These are phyloP conservation scores for Caenorhabditis auriculariae DNA, from an alignment of 2,888 invertebrate genomes.

Conservation along the genomic window DNA sequence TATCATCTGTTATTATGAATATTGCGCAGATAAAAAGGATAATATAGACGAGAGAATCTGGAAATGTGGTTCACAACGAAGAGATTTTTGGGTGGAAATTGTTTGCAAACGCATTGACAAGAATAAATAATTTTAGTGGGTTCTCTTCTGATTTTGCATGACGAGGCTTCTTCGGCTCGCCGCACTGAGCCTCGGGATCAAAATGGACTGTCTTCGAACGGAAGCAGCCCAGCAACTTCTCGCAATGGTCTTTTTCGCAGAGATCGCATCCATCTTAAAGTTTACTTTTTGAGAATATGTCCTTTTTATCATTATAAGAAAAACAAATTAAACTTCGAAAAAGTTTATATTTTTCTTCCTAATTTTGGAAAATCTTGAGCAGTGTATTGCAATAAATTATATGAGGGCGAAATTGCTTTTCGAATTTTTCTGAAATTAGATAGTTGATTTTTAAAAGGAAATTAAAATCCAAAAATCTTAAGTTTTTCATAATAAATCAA, in stretches of 20 bases:
- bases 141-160: conserved; percentile 33
- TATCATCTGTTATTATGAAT: too few species aligned
- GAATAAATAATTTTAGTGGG: conserved; percentile 13
- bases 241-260: conserved; percentile 57
- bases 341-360: neutral
- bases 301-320: too few species aligned
- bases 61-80: too few species aligned
- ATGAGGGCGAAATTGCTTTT: neutral
- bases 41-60: too few species aligned
- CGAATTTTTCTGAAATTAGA: neutral
- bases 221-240: conserved; percentile 58
- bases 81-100: too few species aligned
- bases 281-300: too few species aligned
- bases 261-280: conserved; percentile 61
- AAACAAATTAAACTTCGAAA: neutral
- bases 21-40: too few species aligned
- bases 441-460: neutral
- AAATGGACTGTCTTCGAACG: conserved; percentile 59
- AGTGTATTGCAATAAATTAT: neutral
- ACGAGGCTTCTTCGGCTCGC: conserved; percentile 58
- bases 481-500: conserved; percentile 1
- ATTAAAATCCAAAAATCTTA: neutral
- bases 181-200: conserved; percentile 57
- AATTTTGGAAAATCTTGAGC: neutral
- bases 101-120: too few species aligned